Evolutionary conservation across 35 echinoderm and acorn worm genomes (phyloP).

Genomic region (Ptychodera flava): DNA sequence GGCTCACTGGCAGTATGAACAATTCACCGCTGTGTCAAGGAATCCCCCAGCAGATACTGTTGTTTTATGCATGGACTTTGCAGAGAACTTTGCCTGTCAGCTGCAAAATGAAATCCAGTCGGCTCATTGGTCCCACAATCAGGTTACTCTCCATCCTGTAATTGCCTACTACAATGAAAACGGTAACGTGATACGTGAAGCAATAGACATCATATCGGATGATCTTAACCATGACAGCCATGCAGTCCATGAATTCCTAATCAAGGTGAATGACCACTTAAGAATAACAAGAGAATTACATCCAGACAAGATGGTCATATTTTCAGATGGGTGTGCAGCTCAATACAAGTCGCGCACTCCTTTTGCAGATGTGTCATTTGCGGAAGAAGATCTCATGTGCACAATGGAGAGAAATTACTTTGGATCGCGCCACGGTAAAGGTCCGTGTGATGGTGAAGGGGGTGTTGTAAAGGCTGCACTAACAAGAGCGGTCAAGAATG

Average conservation of each 20-base stretch:
- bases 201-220: neutral
- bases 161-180: conserved; percentile 23
- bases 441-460: conserved; percentile 32
- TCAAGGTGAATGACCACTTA: neutral
- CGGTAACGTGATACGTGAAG: conserved; percentile 8
- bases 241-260: neutral
- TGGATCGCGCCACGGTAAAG: conserved; percentile 44
- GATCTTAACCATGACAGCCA: neutral
- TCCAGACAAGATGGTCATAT: neutral
- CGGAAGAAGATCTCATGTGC: neutral
- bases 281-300: neutral
- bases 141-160: conserved; percentile 30
- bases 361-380: neutral
- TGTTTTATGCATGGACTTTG: conserved; percentile 53
- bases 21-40: conserved; percentile 27
- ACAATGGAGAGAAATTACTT: conserved; percentile 33
- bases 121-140: conserved; percentile 26
- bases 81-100: no score
- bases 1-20: conserved; percentile 21
- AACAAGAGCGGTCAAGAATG: neutral
- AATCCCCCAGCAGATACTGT: conserved; percentile 3
- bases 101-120: conserved; percentile 38
- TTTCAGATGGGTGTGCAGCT: conserved; percentile 27
- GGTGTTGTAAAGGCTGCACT: conserved; percentile 21
- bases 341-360: conserved; percentile 23